Evolutionary conservation across 2,888 invertebrate genomes (phyloP).

Genomic region (Hermaeophaga mercurialis): DNA sequence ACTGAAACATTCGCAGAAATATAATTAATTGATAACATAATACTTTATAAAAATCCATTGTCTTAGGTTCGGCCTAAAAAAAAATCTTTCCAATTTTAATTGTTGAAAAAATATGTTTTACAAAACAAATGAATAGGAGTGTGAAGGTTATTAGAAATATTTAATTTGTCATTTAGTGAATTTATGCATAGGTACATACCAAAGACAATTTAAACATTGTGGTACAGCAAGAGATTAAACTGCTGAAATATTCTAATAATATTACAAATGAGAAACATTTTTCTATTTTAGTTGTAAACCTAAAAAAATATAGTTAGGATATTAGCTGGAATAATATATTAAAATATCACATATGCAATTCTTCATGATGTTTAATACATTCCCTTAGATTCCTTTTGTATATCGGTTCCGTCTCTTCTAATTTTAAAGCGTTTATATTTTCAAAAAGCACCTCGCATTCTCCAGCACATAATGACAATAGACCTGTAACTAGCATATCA

Average conservation of each 20-base stretch:
- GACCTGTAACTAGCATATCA: constrained; percentile 24
- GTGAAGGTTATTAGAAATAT: no score
- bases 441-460: constrained; percentile 29
- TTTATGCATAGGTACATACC: no score
- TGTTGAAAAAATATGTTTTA: no score
- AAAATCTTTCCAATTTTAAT: no score
- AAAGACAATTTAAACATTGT: constrained; percentile 31
- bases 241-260: constrained; percentile 22
- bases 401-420: not conserved
- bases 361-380: constrained; percentile 28
- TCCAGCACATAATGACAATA: constrained; percentile 21
- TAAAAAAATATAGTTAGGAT: constrained; percentile 4
- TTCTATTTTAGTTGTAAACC: constrained; percentile 26
- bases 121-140: no score
- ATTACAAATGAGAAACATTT: constrained; percentile 16
- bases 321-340: not conserved
- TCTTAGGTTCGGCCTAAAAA: constrained; percentile 26
- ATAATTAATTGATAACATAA: constrained; percentile 18
- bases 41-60: constrained; percentile 23
- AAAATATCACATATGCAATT: constrained; percentile 19
- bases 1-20: constrained; percentile 23
- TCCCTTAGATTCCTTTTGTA: constrained; percentile 11
- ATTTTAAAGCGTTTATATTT: constrained; percentile 20
- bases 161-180: not conserved
- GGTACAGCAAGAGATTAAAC: constrained; percentile 28